phyloP scores from a whole-genome alignment of 2,888 invertebrate genomes.

The Myopa tessellatipennis region DNA sequence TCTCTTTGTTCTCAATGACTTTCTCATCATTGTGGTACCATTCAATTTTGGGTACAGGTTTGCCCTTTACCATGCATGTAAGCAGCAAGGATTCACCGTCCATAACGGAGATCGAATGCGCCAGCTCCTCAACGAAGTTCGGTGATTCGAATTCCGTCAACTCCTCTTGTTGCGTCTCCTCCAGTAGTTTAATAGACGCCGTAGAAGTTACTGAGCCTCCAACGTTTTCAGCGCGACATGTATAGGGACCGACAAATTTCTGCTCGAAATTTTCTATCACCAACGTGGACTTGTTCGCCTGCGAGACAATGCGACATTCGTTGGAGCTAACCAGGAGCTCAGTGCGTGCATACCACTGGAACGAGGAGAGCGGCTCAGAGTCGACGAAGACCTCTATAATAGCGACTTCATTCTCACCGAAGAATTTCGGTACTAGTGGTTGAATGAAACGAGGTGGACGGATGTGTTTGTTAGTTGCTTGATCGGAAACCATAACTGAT shows the following conservation, averaged over 20 bases:
- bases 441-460: slow-evolving; percentile 80
- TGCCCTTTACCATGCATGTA: slow-evolving; percentile 79
- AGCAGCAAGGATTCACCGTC: slow-evolving; percentile 88
- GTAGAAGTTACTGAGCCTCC: slow-evolving; percentile 90
- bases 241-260: slow-evolving; percentile 80
- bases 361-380: slow-evolving; percentile 83
- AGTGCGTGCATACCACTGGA: slow-evolving; percentile 87
- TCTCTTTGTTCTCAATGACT: slow-evolving; percentile 82
- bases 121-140: slow-evolving; percentile 78
- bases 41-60: slow-evolving; percentile 82
- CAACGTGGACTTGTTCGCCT: slow-evolving; percentile 82
- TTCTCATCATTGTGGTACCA: slow-evolving; percentile 83
- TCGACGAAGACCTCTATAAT: slow-evolving; percentile 82
- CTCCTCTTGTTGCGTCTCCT: slow-evolving; percentile 70
- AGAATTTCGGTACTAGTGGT: slow-evolving; percentile 77
- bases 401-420: slow-evolving; percentile 79
- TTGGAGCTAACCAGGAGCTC: slow-evolving; percentile 78
- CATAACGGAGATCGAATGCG: slow-evolving; percentile 80
- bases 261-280: slow-evolving; percentile 79
- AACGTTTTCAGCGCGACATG: slow-evolving; percentile 90
- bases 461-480: slow-evolving; percentile 73
- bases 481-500: slow-evolving; percentile 79
- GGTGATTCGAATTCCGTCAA: slow-evolving; percentile 77
- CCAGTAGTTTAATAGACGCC: slow-evolving; percentile 76
- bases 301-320: slow-evolving; percentile 78